Base-by-base conservation (phyloP, 2,113 vertebrate genomes). In the Hippolais icterina region DNA sequence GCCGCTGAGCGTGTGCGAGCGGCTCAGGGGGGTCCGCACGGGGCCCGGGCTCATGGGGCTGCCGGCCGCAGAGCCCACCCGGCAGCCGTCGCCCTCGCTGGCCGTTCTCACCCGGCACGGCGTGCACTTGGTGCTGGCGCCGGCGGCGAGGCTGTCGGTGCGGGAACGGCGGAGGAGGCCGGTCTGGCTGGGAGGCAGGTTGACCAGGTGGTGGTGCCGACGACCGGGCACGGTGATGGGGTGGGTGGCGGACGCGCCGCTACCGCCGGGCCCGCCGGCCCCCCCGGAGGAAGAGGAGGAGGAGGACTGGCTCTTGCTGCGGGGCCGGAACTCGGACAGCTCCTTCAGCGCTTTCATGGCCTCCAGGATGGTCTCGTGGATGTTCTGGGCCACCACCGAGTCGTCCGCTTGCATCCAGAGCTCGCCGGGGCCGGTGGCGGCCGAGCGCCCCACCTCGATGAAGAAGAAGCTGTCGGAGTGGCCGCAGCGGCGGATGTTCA, bases 391-490 rank as follows among this genome's bases (percentile, higher is more conserved):
- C 95, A 99, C 99, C 93, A 99, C 99, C 2, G 99, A 98, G 97
- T 99, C 99, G 59, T 99, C 99, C 2, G 99, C 99, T 94, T 99
- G 99, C 99, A 99, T 99, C 99, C 99, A 99, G 35, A 99, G 97
- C 97, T 99, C 99, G 12, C 99, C 99, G 18, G 99, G 99, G n/a
- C 99, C 99, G 23, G 99, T 99, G 94, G 98, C 98, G 4, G 99
- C 99, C 4, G 99, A 99, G 54, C 99, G 98, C 57, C 99, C 99
- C 74, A 99, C 99, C 96, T 99, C 99, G 29, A 99, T 99, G 97
- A 99, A 99, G 96, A 99, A 99, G 82, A 99, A 99, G 95, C 99
- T 99, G 97, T 99, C 99, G 15, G 99, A 99, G 98, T 99, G 99
- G 68, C 99, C 99, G 97, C 99, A 99, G 93, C 99, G 98, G 74